These are phyloP conservation scores for Dryobota labecula DNA, from an alignment of 2,888 invertebrate genomes.

Conservation along the genomic window DNA sequence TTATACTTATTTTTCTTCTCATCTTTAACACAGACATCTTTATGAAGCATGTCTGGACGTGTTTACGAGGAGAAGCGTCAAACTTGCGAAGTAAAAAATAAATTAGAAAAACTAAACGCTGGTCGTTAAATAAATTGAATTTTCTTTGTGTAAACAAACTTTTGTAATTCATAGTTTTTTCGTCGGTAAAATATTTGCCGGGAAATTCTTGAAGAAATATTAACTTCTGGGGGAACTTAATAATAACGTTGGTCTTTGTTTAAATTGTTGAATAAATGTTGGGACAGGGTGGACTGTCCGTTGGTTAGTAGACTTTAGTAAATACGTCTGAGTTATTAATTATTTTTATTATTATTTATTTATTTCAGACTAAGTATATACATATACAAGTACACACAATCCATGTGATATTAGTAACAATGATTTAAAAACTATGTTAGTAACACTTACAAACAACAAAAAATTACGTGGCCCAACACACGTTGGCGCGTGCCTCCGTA, in stretches of 20 bases:
- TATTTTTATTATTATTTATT: too few species aligned
- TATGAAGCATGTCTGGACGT: conserved; percentile 52
- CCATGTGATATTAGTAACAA: too few species aligned
- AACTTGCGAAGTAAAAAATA: conserved; percentile 56
- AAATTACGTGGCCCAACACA: too few species aligned
- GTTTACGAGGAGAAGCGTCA: conserved; percentile 53
- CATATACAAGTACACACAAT: too few species aligned
- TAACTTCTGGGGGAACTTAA: conserved; percentile 36
- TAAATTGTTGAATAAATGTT: conserved; percentile 36
- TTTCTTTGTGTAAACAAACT: conserved; percentile 48
- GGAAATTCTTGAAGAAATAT: conserved; percentile 38
- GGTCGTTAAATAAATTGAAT: conserved; percentile 56
- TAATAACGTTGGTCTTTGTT: conserved; percentile 30
- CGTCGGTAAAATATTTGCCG: conserved; percentile 36
- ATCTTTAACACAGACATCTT: conserved; percentile 44
- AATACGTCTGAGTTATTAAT: not conserved
- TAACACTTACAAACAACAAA: too few species aligned
- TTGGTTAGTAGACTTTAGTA: conserved; percentile 9
- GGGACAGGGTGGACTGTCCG: not conserved
- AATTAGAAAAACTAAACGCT: conserved; percentile 58
- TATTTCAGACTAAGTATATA: too few species aligned
- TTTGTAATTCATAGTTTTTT: conserved; percentile 56
- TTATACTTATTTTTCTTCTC: conserved; percentile 25
- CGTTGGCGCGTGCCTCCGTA: too few species aligned
- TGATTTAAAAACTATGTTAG: too few species aligned